Evolutionary conservation across 2,888 invertebrate genomes (phyloP).

Genomic region (Orgyia antiqua): DNA sequence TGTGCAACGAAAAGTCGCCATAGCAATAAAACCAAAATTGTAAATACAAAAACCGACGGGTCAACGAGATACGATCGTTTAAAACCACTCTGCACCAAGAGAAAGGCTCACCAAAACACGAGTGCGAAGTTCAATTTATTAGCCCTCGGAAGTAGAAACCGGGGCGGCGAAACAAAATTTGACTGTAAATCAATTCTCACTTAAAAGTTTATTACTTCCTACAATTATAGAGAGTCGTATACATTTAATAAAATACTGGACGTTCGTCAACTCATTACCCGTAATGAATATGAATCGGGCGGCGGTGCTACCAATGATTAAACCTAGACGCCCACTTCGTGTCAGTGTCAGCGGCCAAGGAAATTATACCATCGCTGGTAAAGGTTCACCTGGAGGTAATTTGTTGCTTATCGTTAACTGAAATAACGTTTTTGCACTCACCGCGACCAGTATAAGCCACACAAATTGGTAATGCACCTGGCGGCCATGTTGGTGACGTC

Average conservation of each 20-base stretch:
- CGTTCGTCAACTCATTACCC: slow-evolving; percentile 22
- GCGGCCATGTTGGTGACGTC: too few relatives aligned
- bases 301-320: slow-evolving; percentile 22
- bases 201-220: slow-evolving; percentile 36
- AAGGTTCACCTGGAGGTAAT: slow-evolving; percentile 29
- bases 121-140: slow-evolving; percentile 38
- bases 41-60: slow-evolving; percentile 32
- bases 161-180: slow-evolving; percentile 27
- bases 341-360: slow-evolving; percentile 24
- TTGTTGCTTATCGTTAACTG: slow-evolving; percentile 33
- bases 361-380: slow-evolving; percentile 34
- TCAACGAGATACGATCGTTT: slow-evolving; percentile 47
- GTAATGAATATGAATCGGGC: slow-evolving; percentile 30
- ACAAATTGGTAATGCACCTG: too few relatives aligned
- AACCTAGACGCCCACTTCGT: slow-evolving; percentile 24
- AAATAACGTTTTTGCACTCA: slow-evolving; percentile 39
- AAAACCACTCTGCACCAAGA: slow-evolving; percentile 38
- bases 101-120: slow-evolving; percentile 43
- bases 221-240: slow-evolving; percentile 26
- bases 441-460: slow-evolving; percentile 29
- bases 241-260: slow-evolving; percentile 21
- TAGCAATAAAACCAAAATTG: slow-evolving; percentile 38
- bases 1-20: slow-evolving; percentile 28
- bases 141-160: slow-evolving; percentile 29
- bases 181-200: slow-evolving; percentile 36